Base-by-base conservation (phyloP, 2,888 invertebrate species). In the Cristatella mucedo region DNA sequence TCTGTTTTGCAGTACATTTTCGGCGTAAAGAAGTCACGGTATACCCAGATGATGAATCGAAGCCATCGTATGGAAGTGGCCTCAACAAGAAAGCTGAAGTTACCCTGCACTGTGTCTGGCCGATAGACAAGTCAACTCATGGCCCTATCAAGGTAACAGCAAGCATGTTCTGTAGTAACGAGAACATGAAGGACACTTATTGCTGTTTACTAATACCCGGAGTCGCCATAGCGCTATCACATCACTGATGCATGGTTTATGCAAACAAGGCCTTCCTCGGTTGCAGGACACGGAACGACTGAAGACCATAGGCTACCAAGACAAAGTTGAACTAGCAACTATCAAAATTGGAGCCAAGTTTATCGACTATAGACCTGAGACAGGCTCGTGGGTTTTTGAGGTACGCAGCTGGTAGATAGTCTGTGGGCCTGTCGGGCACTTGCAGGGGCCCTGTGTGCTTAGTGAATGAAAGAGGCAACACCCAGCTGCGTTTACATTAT, bases 311-410 rank as follows among this genome's bases (percentile, higher is more conserved):
- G 78, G 82, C 55, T 95, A 84, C 68, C 79, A 83, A 50, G 78
- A 76, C 6, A 83, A 82, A 58, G 66, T 95, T 41, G 77, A 86
- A 13, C 74, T 77, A 21, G 80, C 82, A 1, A 83, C 86, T 43
- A 76, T 78, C 46, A 83, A 82, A 52, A 81, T 89, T 64, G 80
- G 80, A 46, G 86, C 87, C 0, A 76, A 78, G 40, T 97, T 95
- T 63, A 75, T 89, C 4, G 93, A 95, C 59, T 95, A 91, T 67
- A 74, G 87, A 0, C 84, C 91, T 0, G 82, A 84, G 61, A 87
- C 86, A 2, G 95, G 95, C 19, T 86, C 89, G 40, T 97, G 95
- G 93, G 89, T 91, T 38, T 95, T 95, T 67, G 76, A 80, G 63
- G 82, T 81, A 50, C 56, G 45, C 29, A 11, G 26, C 26, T 26